A percentile compares a stretch with the other conserved stretches of the same genome.
phyloP scores from a whole-genome alignment of 92 coral and sea anemone species.

The Blastomussa wellsi region DNA sequence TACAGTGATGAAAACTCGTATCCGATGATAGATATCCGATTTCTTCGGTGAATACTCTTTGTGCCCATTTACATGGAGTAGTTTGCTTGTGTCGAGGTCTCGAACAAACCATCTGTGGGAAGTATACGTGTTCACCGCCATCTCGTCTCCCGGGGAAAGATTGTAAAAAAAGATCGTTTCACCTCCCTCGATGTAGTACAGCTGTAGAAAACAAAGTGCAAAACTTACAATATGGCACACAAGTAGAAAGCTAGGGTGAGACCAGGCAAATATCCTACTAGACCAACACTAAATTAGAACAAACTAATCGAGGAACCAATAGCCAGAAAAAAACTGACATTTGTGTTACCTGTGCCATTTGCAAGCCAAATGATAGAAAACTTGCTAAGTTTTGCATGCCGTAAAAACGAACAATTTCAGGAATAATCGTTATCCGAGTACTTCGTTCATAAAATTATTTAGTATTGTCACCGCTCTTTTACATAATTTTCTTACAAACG shows the following conservation, averaged over 20 bases:
- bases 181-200: slow-evolving; percentile 40
- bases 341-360: too few relatives aligned
- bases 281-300: background rate
- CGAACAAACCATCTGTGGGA: slow-evolving; percentile 75
- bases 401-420: too few relatives aligned
- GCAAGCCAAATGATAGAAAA: too few relatives aligned
- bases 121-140: slow-evolving; percentile 66
- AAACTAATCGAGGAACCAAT: too few relatives aligned
- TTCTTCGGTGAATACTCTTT: slow-evolving; percentile 37
- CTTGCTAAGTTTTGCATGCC: too few relatives aligned
- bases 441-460: too few relatives aligned
- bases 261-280: background rate
- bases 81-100: slow-evolving; percentile 73
- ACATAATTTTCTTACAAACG: too few relatives aligned
- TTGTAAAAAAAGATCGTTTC: slow-evolving; percentile 53
- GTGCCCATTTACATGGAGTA: slow-evolving; percentile 59
- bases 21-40: slow-evolving; percentile 17
- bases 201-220: slow-evolving; percentile 13
- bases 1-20: slow-evolving; percentile 59
- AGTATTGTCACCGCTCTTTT: too few relatives aligned
- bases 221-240: background rate
- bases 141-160: slow-evolving; percentile 49
- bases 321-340: too few relatives aligned
- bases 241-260: background rate
- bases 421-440: too few relatives aligned